Evolutionary conservation across 2,797 vertebrate genomes (phyloP).

Genomic region (Malurus splendens): DNA sequence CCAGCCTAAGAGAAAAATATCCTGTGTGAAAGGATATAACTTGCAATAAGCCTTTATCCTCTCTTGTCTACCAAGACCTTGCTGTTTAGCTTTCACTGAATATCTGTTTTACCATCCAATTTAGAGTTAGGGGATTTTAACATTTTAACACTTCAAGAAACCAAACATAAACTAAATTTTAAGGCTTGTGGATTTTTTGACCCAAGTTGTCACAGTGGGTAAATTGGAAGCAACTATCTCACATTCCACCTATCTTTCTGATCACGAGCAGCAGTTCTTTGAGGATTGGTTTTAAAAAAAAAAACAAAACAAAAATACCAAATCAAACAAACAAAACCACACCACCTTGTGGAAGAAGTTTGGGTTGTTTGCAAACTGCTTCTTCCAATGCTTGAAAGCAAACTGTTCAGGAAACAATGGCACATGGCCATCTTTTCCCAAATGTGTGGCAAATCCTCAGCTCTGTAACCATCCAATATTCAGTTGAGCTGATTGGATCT

Average conservation of each 20-base stretch:
- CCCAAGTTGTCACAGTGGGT: neutral
- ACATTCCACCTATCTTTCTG: neutral
- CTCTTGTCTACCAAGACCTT: neutral
- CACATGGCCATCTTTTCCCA: neutral
- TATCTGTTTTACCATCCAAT: neutral
- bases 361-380: neutral
- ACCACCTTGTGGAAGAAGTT: neutral
- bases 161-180: neutral
- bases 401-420: neutral
- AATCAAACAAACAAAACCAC: neutral
- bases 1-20: neutral
- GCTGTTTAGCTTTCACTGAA: neutral
- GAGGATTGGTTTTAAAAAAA: neutral
- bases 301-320: neutral
- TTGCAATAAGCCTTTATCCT: neutral
- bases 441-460: neutral
- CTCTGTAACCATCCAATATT: neutral
- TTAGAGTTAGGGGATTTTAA: neutral
- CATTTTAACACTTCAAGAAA: neutral
- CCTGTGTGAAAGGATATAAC: neutral
- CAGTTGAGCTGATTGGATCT: neutral
- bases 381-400: neutral
- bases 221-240: neutral
- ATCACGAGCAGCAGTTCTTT: neutral
- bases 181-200: neutral